Evolutionary conservation across 2,888 invertebrate species (phyloP).

Genomic region (Hirudinaria manillensis): DNA sequence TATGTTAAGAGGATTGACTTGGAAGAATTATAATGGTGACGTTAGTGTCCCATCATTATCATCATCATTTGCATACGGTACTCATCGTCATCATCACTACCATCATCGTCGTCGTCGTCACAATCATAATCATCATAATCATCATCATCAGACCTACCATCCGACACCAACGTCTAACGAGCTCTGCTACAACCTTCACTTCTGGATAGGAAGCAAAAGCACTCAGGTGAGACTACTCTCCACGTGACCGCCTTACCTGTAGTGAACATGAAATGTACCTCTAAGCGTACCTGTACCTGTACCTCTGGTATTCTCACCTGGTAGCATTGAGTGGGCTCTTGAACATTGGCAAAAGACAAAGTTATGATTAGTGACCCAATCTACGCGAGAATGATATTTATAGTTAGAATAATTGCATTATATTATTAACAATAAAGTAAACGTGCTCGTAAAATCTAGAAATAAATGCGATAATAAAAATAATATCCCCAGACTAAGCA

Average conservation of each 20-base stretch:
- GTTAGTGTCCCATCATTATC: too few species aligned
- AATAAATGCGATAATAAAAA: too few species aligned
- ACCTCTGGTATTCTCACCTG: background rate
- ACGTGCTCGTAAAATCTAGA: too few species aligned
- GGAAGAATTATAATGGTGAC: too few species aligned
- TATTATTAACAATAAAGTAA: too few species aligned
- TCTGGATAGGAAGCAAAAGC: conserved; percentile 54
- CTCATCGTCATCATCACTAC: conserved; percentile 10
- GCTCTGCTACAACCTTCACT: conserved; percentile 51
- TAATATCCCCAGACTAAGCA: too few species aligned
- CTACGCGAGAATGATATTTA: too few species aligned
- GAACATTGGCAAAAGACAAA: too few species aligned
- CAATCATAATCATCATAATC: conserved; percentile 3
- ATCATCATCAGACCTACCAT: conserved; percentile 19
- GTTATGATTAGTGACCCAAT: too few species aligned
- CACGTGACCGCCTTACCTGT: background rate
- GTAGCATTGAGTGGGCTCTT: background rate
- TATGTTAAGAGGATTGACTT: too few species aligned
- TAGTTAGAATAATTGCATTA: too few species aligned
- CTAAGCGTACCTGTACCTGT: background rate
- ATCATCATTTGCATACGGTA: background rate
- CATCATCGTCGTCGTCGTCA: conserved; percentile 2
- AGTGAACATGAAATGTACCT: background rate
- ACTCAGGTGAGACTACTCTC: conserved; percentile 46
- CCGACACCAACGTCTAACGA: conserved; percentile 38